phyloP scores from a whole-genome alignment of 2,113 vertebrate genomes.

The Gymnorhina tibicen region DNA sequence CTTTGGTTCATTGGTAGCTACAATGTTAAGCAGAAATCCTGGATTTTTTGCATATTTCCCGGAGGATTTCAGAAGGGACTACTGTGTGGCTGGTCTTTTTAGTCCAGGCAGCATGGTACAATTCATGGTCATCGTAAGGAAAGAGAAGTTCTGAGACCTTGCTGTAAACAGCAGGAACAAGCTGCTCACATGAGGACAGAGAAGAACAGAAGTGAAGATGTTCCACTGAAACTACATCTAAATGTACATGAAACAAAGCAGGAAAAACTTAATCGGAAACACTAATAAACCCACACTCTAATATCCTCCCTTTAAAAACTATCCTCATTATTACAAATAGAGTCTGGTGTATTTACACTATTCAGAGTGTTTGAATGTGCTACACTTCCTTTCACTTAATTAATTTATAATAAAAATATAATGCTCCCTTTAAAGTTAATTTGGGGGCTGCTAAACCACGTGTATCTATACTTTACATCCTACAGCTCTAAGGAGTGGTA shows the following conservation, averaged over 20 bases:
- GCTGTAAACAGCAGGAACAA: background rate
- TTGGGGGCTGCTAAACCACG: rapidly evolving
- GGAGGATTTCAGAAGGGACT: background rate
- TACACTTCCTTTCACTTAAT: background rate
- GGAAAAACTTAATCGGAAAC: background rate
- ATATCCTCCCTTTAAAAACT: background rate
- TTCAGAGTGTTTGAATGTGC: background rate
- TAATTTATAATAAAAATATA: background rate
- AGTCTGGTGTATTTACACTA: background rate
- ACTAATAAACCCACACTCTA: background rate
- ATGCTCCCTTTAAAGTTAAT: background rate
- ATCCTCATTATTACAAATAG: background rate
- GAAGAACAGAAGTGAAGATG: background rate
- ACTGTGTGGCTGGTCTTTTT: rapidly evolving
- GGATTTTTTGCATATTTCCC: background rate
- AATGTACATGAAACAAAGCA: background rate
- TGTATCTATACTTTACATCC: background rate
- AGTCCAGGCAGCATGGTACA: background rate
- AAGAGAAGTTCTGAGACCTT: background rate
- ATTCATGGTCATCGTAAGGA: background rate
- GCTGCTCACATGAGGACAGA: background rate
- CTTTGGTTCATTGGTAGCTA: background rate
- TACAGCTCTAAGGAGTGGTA: background rate
- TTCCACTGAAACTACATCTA: background rate
- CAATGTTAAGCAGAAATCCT: background rate